Base-by-base conservation (phyloP, 1,140 invertebrate genomes). In the Medauroidea extradentata region DNA sequence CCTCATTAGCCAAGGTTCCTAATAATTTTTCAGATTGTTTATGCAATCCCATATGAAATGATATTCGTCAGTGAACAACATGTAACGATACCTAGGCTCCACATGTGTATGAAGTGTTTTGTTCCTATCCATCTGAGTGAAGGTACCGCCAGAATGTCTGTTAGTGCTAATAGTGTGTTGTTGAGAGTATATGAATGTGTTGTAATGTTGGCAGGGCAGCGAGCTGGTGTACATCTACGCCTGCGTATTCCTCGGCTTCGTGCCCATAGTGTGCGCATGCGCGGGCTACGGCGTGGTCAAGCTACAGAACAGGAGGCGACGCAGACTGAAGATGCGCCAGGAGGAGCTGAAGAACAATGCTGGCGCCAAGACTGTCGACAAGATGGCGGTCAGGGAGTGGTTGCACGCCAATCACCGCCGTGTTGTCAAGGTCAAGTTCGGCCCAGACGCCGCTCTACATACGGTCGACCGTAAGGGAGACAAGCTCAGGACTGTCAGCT, bases 161-260 rank as follows among this genome's bases (percentile, higher is more conserved):
- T n/a, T n/a, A n/a, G n/a, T n/a, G n/a, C n/a, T n/a, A n/a, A n/a
- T n/a, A n/a, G n/a, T n/a, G n/a, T n/a, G n/a, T n/a, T n/a, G n/a
- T n/a, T n/a, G n/a, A n/a, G n/a, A n/a, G n/a, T n/a, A n/a, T n/a
- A n/a, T n/a, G n/a, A n/a, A n/a, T n/a, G n/a, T n/a, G n/a, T n/a
- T n/a, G n/a, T n/a, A n/a, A n/a, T n/a, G n/a, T n/a, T n/a, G 87
- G 55, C 80, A 94, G 81, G 96, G 95, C 19, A 98, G 94, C 69
- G 96, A 99, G 75, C 81, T 98, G 44, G 89, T 93, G 2, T 99
- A 95, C 77, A 98, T 98, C 64, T 98, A 97, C 77, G 92, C 88
- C 0, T 96, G 93, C 64, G 82, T 98, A 2, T 89, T 93, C 55
- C 80, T 96, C 7, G 88, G 83, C 2, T 96, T 93, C 69, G 88